Conservation (phyloP, 2,113 vertebrate genomes). For the Megaptera novaeangliae region DNA sequence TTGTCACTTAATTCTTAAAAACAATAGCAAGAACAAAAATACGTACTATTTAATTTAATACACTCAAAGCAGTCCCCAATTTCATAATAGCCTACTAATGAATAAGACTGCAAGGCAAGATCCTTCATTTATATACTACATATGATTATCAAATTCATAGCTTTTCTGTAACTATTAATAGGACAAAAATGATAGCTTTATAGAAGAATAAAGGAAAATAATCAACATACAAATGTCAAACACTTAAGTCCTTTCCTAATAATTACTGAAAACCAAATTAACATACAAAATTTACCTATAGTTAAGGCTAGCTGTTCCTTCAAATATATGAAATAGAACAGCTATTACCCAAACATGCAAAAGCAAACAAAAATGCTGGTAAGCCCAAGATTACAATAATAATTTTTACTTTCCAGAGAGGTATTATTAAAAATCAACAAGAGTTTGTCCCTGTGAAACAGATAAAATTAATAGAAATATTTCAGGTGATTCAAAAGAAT, state of each 20-base stretch:
- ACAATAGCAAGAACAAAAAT: not conserved
- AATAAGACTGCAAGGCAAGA: not conserved
- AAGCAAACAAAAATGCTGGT: slow-evolving; percentile 18
- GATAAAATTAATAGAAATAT: slow-evolving; percentile 29
- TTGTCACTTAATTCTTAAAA: slow-evolving; percentile 36
- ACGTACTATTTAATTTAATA: slow-evolving; percentile 37
- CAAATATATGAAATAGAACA: not conserved
- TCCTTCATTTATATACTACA: not conserved
- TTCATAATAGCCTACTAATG: not conserved
- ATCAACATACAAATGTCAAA: not conserved
- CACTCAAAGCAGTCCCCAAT: not conserved
- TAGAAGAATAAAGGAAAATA: slow-evolving; percentile 12
- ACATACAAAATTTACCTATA: not conserved
- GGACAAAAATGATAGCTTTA: slow-evolving; percentile 4
- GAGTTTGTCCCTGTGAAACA: not conserved
- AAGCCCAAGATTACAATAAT: not conserved
- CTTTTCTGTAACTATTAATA: not conserved
- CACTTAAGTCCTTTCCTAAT: not conserved
- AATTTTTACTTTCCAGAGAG: slow-evolving; percentile 1
- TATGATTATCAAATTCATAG: not conserved
- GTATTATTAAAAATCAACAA: not conserved
- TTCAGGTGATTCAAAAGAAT: slow-evolving; percentile 42
- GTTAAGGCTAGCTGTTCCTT: not conserved
- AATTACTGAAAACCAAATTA: slow-evolving; percentile 34
- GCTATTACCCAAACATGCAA: not conserved